Evolutionary conservation across 1,140 invertebrate genomes (phyloP).

Genomic region (Drosophila fuyamai): DNA sequence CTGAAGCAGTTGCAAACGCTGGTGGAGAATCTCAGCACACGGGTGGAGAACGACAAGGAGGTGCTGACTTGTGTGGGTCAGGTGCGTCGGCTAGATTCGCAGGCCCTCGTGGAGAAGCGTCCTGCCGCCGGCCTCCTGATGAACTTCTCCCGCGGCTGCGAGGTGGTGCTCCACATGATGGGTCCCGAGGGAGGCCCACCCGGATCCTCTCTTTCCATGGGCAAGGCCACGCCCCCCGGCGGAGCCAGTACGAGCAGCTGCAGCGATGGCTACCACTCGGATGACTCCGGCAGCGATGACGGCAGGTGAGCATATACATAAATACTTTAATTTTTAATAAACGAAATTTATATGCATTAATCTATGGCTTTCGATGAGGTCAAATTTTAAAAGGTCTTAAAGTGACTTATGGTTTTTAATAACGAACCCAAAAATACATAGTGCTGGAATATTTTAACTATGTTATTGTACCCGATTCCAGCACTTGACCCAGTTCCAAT

Average conservation of each 20-base stretch:
- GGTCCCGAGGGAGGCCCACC: conserved; percentile 82
- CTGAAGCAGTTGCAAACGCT: conserved; percentile 86
- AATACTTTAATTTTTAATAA: too few species aligned
- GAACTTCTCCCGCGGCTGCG: conserved; percentile 93
- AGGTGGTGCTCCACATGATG: conserved; percentile 92
- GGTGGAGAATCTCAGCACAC: conserved; percentile 86
- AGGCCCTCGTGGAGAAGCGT: conserved; percentile 86
- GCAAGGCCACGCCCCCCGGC: conserved; percentile 77
- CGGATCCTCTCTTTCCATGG: conserved; percentile 36
- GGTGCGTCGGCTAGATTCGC: conserved; percentile 86
- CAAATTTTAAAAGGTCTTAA: too few species aligned
- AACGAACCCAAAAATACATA: too few species aligned
- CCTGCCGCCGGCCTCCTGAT: conserved; percentile 92
- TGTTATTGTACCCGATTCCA: conserved; percentile 17
- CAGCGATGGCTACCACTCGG: conserved; percentile 92
- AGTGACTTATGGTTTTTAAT: too few species aligned
- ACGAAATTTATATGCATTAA: too few species aligned
- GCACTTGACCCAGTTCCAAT: conserved; percentile 59
- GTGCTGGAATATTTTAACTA: neutral
- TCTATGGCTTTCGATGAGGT: too few species aligned
- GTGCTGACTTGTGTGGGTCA: conserved; percentile 88
- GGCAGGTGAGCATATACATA: conserved; percentile 84
- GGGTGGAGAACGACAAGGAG: conserved; percentile 90
- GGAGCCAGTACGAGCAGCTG: conserved; percentile 87
- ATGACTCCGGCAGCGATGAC: conserved; percentile 90